These are phyloP conservation scores for Quiscalus mexicanus DNA, from an alignment of 2,113 vertebrate species.

Conservation along the genomic window DNA sequence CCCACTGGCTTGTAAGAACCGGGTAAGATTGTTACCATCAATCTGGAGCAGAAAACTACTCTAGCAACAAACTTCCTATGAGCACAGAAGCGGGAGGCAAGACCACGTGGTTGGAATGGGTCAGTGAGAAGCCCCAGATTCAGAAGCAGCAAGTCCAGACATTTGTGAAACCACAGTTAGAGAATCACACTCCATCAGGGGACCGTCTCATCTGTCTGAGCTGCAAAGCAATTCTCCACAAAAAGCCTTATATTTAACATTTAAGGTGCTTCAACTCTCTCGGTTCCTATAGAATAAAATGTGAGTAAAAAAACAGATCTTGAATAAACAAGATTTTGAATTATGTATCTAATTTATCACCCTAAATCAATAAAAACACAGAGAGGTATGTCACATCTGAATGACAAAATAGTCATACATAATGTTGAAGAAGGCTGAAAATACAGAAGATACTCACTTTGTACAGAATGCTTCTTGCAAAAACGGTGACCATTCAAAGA, in stretches of 20 bases:
- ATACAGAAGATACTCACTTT: background rate
- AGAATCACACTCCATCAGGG: background rate
- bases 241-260: background rate
- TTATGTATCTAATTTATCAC: background rate
- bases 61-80: background rate
- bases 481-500: background rate
- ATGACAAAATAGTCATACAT: background rate
- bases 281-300: background rate
- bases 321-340: background rate
- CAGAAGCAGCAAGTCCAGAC: background rate
- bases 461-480: background rate
- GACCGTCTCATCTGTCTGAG: rapidly evolving
- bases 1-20: rapidly evolving
- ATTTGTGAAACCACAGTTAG: rapidly evolving
- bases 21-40: too few relatives aligned
- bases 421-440: background rate
- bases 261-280: background rate
- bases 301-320: rapidly evolving
- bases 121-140: background rate
- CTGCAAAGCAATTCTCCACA: background rate
- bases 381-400: background rate
- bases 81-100: background rate
- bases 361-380: background rate
- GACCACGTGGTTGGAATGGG: background rate
- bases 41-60: background rate